phyloP scores from a whole-genome alignment of 2,113 vertebrate genomes.

The Aramus guarauna region DNA sequence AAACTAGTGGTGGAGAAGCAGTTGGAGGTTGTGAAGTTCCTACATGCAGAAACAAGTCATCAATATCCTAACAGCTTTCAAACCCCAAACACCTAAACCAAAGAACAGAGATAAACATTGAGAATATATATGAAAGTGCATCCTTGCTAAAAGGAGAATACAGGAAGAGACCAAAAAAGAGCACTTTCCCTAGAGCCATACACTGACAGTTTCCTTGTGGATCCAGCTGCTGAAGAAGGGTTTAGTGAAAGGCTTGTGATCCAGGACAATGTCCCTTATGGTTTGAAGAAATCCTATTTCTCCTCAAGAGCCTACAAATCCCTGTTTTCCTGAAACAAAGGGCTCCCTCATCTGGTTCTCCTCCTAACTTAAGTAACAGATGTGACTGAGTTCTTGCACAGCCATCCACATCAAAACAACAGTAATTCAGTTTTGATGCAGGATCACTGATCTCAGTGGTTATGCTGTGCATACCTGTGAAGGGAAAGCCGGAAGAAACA shows the following conservation, averaged over 20 bases:
- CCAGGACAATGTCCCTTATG: neutral
- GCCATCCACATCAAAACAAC: accelerated
- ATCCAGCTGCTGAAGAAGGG: neutral
- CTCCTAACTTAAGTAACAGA: neutral
- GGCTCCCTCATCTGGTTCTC: neutral
- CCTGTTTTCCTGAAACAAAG: neutral
- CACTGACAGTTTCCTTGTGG: neutral
- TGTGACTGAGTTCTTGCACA: neutral
- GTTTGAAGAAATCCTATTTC: neutral
- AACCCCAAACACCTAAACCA: neutral
- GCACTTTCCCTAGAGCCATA: neutral
- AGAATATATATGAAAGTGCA: neutral
- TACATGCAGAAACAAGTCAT: neutral
- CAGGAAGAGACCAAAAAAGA: neutral
- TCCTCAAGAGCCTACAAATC: neutral
- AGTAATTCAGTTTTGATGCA: neutral
- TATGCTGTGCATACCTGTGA: neutral
- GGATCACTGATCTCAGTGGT: neutral
- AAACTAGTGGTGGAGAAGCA: neutral
- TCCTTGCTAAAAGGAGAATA: neutral
- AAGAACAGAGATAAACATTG: neutral
- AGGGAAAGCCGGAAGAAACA: neutral
- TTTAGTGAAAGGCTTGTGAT: neutral
- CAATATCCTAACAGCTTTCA: neutral
- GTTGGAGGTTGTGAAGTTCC: neutral